Evolutionary conservation across 2,888 invertebrate species (phyloP).

Genomic region (Pimpla rufipes): DNA sequence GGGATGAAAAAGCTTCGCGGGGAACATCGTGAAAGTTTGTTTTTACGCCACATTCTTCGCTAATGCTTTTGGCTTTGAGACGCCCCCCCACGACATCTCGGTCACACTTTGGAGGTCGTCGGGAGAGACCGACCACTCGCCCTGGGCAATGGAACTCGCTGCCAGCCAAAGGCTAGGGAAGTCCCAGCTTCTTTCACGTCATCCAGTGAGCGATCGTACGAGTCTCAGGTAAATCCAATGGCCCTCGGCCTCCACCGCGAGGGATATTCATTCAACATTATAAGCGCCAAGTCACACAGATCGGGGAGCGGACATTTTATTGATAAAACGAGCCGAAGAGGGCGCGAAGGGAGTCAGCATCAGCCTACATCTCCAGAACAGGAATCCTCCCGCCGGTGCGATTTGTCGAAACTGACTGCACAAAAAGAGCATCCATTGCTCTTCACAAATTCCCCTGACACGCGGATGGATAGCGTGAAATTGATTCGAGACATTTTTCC

Average conservation of each 20-base stretch:
- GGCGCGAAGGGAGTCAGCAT: background rate
- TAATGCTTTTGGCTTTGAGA: background rate
- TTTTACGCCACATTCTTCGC: background rate
- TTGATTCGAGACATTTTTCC: background rate
- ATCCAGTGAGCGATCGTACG: constrained; percentile 82
- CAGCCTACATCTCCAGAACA: background rate
- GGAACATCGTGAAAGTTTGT: background rate
- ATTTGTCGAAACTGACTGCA: constrained; percentile 4
- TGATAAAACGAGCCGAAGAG: constrained; percentile 6
- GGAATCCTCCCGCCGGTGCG: background rate
- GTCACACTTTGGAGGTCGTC: background rate
- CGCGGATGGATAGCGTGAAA: background rate
- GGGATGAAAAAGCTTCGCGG: constrained; percentile 8
- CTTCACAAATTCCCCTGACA: constrained; percentile 10
- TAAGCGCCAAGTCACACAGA: constrained; percentile 28
- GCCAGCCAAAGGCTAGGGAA: background rate
- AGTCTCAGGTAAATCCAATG: constrained; percentile 81
- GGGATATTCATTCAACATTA: constrained; percentile 10
- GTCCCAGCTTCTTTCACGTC: constrained; percentile 79
- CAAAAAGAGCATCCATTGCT: background rate
- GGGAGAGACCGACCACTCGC: background rate
- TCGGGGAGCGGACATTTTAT: constrained; percentile 10
- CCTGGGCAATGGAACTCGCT: background rate
- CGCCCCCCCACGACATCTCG: background rate
- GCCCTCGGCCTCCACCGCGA: constrained; percentile 70